Evolutionary conservation across 2,113 vertebrate species (phyloP).

Genomic region (Tragelaphus strepsiceros): DNA sequence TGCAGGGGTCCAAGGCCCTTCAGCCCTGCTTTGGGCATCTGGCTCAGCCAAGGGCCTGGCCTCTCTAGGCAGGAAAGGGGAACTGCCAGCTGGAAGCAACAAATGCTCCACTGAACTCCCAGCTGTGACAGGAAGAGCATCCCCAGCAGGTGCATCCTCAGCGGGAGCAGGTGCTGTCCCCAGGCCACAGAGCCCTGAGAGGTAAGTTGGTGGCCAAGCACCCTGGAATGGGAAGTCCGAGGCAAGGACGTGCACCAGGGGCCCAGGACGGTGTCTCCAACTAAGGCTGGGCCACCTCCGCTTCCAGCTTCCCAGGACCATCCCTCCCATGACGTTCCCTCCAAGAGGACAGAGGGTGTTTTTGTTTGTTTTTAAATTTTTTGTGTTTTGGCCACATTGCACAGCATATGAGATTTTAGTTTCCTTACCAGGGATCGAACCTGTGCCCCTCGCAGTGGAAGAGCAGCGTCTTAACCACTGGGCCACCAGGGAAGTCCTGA

Average conservation of each 20-base stretch:
- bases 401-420: not conserved
- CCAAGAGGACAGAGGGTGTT: not conserved
- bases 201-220: not conserved
- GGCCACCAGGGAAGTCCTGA: not conserved
- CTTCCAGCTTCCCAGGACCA: not conserved
- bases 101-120: not conserved
- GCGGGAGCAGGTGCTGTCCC: not conserved
- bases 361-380: not conserved
- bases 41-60: not conserved
- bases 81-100: fast-evolving
- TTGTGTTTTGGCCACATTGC: not conserved
- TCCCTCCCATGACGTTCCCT: not conserved
- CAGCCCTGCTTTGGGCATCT: no score
- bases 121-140: fast-evolving
- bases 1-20: not conserved
- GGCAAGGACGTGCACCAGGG: fast-evolving
- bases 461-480: not conserved
- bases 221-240: no score
- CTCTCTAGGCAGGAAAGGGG: not conserved
- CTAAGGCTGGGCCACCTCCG: not conserved
- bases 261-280: not conserved
- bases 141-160: not conserved
- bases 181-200: fast-evolving
- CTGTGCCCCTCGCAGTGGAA: not conserved
- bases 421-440: not conserved